Evolutionary conservation across 2,113 vertebrate species (phyloP).

Genomic region (Oenanthe melanoleuca): DNA sequence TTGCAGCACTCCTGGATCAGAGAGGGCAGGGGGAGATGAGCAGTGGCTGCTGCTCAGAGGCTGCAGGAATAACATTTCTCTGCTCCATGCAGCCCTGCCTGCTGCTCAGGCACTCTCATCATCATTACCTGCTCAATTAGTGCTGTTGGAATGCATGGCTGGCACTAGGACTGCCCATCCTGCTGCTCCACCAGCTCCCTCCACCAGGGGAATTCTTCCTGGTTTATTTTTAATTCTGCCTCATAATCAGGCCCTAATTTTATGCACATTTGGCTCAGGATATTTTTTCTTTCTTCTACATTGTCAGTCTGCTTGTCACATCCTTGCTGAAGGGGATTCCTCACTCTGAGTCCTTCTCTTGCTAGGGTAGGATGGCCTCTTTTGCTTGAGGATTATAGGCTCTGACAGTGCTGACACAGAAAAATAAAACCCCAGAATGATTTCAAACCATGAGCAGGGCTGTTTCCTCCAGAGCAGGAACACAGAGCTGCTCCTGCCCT

Average conservation of each 20-base stretch:
- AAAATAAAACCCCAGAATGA: constrained; percentile 51
- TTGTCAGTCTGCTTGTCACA: constrained; percentile 56
- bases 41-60: background rate
- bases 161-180: background rate
- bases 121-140: constrained; percentile 8
- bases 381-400: constrained; percentile 52
- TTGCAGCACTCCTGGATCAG: background rate
- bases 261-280: background rate
- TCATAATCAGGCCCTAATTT: constrained; percentile 25
- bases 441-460: constrained; percentile 33
- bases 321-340: constrained; percentile 70
- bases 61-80: background rate
- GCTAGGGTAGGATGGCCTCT: constrained; percentile 48
- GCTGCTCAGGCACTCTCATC: background rate
- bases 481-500: background rate
- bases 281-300: background rate
- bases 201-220: background rate
- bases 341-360: constrained; percentile 31
- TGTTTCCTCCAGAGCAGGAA: background rate
- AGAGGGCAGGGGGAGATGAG: background rate
- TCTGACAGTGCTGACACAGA: constrained; percentile 72
- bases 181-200: background rate
- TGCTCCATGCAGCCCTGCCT: background rate
- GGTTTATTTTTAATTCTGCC: constrained; percentile 2
- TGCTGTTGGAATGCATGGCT: background rate